Evolutionary conservation across 2,797 vertebrate species (phyloP), one percentile per base, ranked within the genome.

Genomic region (Amniataba percoides): DNA sequence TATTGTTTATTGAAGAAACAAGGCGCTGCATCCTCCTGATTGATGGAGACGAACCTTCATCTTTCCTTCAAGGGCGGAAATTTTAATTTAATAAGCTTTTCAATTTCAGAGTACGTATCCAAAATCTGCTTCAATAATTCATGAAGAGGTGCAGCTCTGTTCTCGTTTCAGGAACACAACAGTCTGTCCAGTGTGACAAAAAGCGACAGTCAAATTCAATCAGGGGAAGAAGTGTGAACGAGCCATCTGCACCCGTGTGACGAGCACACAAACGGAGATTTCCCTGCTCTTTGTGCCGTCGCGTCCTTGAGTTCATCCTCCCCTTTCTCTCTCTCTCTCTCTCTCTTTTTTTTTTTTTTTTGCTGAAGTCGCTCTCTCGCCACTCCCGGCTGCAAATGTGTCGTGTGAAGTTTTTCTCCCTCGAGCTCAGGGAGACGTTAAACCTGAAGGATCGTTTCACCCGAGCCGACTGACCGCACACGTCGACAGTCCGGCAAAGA

Each of bases 241-340:
- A 14, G 23, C 69, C 84, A 64, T 78, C 74, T 78, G 78, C 31
- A 58, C 52, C 58, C 10, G 11, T 62, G 64, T 79, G 70, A 74
- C 59, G 5, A 42, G 36, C 60, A 19, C 65, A 59, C 16, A 1
- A 51, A 12, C 60, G 10, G 10, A 71, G 46, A 53, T 49, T 61
- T 69, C 46, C 23, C 39, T 27, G 1, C 14, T 66, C 59, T 82
- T 74, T 82, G 68, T 77, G 48, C 5, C 13, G 9, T 16, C 15
- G 42, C 14, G 79, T 78, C 83, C 84, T 88, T 84, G 71, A 36
- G 48, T 57, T 71, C 15, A 62, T 84, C 78, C 86, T 69, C 42
- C 39, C 4, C 14, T 34, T 48, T 31, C 27, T 31, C 27, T 31
- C 3, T 31, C 5, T 31, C 3, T 31, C 5, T 31, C 5, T 31